Evolutionary conservation across 2,113 vertebrate genomes (phyloP).

Genomic region (Xiphophorus maculatus): DNA sequence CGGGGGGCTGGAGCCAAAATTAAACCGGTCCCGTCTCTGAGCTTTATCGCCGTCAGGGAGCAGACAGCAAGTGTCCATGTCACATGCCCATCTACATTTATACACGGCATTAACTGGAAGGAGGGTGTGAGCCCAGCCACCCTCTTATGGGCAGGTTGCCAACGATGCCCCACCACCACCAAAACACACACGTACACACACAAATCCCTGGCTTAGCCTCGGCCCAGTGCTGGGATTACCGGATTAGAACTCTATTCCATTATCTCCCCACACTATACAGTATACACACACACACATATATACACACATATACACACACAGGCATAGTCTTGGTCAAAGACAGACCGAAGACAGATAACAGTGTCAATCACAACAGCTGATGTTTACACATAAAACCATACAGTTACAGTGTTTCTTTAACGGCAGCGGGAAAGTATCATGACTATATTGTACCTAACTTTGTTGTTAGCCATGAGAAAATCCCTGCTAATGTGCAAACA

Average conservation of each 20-base stretch:
- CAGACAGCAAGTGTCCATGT: constrained; percentile 48
- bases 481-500: neutral
- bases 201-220: constrained; percentile 81
- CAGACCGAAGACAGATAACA: constrained; percentile 54
- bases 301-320: constrained; percentile 29
- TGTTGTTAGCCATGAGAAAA: neutral
- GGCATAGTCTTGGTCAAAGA: constrained; percentile 65
- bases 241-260: constrained; percentile 85
- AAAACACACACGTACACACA: constrained; percentile 37
- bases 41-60: constrained; percentile 57
- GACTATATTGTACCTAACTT: neutral
- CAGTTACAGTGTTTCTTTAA: constrained; percentile 32
- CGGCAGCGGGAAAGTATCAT: neutral
- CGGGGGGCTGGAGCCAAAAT: constrained; percentile 69
- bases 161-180: constrained; percentile 60
- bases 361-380: constrained; percentile 59
- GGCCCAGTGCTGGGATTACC: constrained; percentile 81
- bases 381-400: constrained; percentile 54
- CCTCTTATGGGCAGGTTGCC: constrained; percentile 68
- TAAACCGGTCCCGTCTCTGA: constrained; percentile 63
- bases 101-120: constrained; percentile 60
- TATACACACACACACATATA: constrained; percentile 43
- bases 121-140: constrained; percentile 62
- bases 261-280: constrained; percentile 77
- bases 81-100: constrained; percentile 46